A percentile compares a stretch with the other conserved stretches of the same genome.
These are phyloP conservation scores for Goniozus legneri DNA, from an alignment of 1,140 invertebrate species.

Conservation along the genomic window DNA sequence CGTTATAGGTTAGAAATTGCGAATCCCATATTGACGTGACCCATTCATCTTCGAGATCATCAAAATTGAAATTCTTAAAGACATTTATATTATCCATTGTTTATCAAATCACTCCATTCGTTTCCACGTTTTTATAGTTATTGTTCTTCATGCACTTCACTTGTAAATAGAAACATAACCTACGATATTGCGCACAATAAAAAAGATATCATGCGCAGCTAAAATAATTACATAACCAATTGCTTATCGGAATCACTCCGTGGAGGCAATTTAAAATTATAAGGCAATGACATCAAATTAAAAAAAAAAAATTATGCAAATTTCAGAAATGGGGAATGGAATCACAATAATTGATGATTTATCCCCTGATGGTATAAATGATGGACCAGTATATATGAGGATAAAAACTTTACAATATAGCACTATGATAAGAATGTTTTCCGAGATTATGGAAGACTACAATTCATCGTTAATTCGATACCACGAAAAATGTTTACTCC, in stretches of 20 bases:
- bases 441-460: constrained; percentile 69
- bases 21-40: constrained; percentile 51
- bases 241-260: no score
- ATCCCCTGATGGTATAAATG: constrained; percentile 21
- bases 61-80: constrained; percentile 41
- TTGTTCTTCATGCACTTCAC: neutral
- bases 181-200: no score
- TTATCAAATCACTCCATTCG: constrained; percentile 9
- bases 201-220: no score
- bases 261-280: no score
- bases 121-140: no score
- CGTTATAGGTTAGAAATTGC: constrained; percentile 52
- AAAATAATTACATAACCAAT: no score
- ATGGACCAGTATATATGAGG: constrained; percentile 41
- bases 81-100: constrained; percentile 41
- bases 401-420: constrained; percentile 55
- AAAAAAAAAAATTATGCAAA: no score
- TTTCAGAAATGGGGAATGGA: constrained; percentile 40
- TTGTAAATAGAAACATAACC: constrained; percentile 34
- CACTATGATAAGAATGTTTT: constrained; percentile 48
- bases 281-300: no score
- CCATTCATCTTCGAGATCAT: constrained; percentile 50
- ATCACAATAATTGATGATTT: constrained; percentile 31
- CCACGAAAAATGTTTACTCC: constrained; percentile 67
- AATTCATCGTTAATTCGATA: constrained; percentile 71